phyloP scores from a whole-genome alignment of 2,113 vertebrate genomes.

The Madoqua kirkii region DNA sequence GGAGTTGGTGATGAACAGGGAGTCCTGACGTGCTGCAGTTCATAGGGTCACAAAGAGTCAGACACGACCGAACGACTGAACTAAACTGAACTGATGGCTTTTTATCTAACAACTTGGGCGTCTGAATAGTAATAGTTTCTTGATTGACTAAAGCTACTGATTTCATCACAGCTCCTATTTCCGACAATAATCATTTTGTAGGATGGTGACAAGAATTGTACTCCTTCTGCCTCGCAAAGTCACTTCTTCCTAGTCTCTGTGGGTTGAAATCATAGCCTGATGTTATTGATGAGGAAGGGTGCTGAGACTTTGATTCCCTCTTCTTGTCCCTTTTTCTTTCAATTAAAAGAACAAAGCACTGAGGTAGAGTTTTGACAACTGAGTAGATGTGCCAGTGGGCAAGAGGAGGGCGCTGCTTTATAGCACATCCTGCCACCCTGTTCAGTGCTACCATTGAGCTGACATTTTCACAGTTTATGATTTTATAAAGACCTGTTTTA shows the following conservation, averaged over 20 bases:
- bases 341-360: not conserved
- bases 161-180: not conserved
- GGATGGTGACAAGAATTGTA: fast-evolving
- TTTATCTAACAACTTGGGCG: not conserved
- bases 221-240: not conserved
- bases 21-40: fast-evolving
- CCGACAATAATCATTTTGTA: no score
- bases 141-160: not conserved
- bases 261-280: not conserved
- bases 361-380: not conserved
- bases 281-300: not conserved
- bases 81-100: no score
- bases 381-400: fast-evolving
- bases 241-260: not conserved
- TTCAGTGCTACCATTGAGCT: not conserved
- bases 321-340: not conserved
- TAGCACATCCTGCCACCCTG: no score
- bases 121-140: no score
- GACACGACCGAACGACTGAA: no score
- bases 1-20: no score
- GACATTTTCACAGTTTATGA: not conserved
- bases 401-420: not conserved
- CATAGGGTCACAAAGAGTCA: no score
- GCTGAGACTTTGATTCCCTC: not conserved
- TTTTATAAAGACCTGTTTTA: not conserved